Percentiles rank a stretch among this genome's conserved stretches.
Conservation (phyloP, 2,888 invertebrate genomes). For the Ophion obscuratus region DNA sequence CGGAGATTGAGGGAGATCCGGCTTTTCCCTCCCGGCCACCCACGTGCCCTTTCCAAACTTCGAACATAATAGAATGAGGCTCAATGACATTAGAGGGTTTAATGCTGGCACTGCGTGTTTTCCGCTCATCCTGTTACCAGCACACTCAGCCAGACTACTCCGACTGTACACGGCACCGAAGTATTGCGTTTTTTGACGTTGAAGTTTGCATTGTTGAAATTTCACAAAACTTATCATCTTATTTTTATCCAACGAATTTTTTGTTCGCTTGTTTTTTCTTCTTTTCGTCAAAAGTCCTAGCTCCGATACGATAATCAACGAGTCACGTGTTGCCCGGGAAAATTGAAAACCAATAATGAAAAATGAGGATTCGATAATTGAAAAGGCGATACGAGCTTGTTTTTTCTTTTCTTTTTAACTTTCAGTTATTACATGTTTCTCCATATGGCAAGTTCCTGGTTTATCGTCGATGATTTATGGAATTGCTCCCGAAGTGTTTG, state of each 20-base stretch:
- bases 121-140: slow-evolving; percentile 45
- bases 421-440: neutral
- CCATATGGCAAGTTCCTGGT: slow-evolving; percentile 11
- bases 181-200: neutral
- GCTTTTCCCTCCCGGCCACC: neutral
- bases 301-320: neutral
- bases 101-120: slow-evolving; percentile 51
- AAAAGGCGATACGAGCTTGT: neutral
- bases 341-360: slow-evolving; percentile 10
- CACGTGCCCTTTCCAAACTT: slow-evolving; percentile 50
- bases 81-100: slow-evolving; percentile 64
- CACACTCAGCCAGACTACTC: slow-evolving; percentile 1
- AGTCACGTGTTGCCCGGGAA: neutral
- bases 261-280: neutral
- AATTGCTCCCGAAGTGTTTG: slow-evolving; percentile 43
- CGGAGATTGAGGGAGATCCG: slow-evolving; percentile 54
- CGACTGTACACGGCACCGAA: neutral
- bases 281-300: neutral
- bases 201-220: neutral
- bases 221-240: neutral
- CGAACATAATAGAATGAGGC: slow-evolving; percentile 67
- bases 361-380: slow-evolving; percentile 17
- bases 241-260: neutral
- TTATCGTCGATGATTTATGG: slow-evolving; percentile 36
- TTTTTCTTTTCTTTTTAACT: slow-evolving; percentile 4